Evolutionary conservation across 2,113 vertebrate genomes (phyloP).

Genomic region (Tauraco erythrolophus): DNA sequence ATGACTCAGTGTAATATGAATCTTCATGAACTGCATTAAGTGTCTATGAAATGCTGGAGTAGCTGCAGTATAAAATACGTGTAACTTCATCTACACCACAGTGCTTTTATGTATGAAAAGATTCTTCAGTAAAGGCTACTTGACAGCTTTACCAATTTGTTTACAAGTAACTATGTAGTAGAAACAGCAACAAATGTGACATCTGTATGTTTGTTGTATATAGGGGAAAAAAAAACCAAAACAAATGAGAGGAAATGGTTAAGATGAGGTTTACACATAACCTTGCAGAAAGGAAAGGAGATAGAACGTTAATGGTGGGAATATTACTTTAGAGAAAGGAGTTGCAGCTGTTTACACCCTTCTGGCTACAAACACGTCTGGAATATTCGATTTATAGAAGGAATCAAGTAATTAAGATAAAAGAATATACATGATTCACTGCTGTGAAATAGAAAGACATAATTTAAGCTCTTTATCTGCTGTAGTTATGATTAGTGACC

Average conservation of each 20-base stretch:
- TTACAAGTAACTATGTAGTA: neutral
- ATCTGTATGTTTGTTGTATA: too few species aligned
- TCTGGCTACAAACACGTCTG: neutral
- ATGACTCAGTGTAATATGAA: neutral
- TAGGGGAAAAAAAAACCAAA: neutral
- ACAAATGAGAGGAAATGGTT: neutral
- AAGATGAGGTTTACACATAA: neutral
- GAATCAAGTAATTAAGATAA: conserved; percentile 46
- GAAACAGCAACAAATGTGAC: neutral
- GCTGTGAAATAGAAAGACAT: conserved; percentile 19
- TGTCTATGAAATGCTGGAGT: neutral
- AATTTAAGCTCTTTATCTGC: conserved; percentile 58
- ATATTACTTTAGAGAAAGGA: neutral
- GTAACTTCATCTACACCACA: neutral
- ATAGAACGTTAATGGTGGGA: neutral
- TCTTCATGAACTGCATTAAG: neutral
- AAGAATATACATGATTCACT: conserved; percentile 16
- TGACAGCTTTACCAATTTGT: neutral
- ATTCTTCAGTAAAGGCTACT: neutral
- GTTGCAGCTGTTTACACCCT: neutral
- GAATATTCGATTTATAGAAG: neutral
- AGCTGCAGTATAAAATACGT: neutral
- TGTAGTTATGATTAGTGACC: conserved; percentile 69
- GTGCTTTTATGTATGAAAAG: neutral
- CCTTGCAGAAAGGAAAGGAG: neutral